A percentile compares a stretch with the other conserved stretches of the same genome.
phyloP scores from a whole-genome alignment of 2,797 vertebrate genomes.

The Manis crassicaudata region DNA sequence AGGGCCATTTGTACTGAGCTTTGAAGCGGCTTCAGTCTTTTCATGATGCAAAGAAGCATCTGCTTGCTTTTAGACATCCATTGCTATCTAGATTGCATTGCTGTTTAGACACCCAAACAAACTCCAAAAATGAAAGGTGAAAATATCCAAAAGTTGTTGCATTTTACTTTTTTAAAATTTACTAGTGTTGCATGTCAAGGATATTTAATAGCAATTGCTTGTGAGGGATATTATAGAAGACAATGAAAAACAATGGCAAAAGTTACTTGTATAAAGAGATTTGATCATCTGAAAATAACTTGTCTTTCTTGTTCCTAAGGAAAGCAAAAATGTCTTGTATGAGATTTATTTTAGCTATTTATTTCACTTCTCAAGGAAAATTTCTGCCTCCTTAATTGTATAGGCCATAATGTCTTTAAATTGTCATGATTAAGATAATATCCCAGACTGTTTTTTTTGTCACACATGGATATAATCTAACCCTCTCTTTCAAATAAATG shows the following conservation, averaged over 20 bases:
- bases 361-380: background rate
- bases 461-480: background rate
- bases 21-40: slow-evolving; percentile 25
- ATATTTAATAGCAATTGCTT: background rate
- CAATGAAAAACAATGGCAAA: background rate
- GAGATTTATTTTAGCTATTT: background rate
- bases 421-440: background rate
- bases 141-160: slow-evolving; percentile 17
- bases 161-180: slow-evolving; percentile 35
- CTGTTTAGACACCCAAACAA: background rate
- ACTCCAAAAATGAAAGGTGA: slow-evolving; percentile 51
- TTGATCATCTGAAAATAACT: background rate
- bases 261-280: background rate
- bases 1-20: background rate
- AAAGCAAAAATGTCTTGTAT: background rate
- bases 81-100: too few relatives aligned
- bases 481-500: slow-evolving; percentile 7
- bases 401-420: background rate
- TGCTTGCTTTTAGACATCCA: slow-evolving; percentile 41
- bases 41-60: slow-evolving; percentile 12
- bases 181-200: background rate
- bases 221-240: background rate
- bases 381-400: background rate
- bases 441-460: background rate
- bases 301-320: background rate